Percentiles rank a stretch among this genome's conserved stretches.
Conservation (phyloP, 2,888 invertebrate species). For the Azorinus chamasolen region DNA sequence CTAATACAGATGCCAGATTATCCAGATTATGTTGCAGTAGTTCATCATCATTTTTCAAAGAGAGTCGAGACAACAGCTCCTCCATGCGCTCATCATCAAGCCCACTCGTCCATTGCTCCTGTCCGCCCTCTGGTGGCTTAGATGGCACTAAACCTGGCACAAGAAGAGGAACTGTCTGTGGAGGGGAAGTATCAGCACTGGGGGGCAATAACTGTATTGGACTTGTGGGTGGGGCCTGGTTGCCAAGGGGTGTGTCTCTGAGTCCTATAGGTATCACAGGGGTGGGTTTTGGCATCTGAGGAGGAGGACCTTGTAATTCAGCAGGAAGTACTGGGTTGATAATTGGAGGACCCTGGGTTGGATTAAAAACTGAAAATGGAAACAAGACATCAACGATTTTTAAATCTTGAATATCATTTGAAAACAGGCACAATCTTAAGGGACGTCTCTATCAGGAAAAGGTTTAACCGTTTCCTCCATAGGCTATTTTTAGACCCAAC, state of each 20-base stretch:
- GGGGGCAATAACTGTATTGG: slow-evolving; percentile 78
- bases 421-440: too few relatives aligned
- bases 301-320: slow-evolving; percentile 38
- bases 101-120: slow-evolving; percentile 14
- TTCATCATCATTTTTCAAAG: slow-evolving; percentile 50
- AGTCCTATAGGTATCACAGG: slow-evolving; percentile 47
- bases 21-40: slow-evolving; percentile 32
- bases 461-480: too few relatives aligned
- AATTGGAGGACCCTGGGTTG: slow-evolving; percentile 50
- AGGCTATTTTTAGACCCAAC: too few relatives aligned
- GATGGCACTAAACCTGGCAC: slow-evolving; percentile 69
- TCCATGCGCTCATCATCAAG: slow-evolving; percentile 60
- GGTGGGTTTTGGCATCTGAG: not conserved
- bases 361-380: slow-evolving; percentile 45
- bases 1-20: slow-evolving; percentile 27
- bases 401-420: too few relatives aligned
- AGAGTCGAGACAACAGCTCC: slow-evolving; percentile 66
- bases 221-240: slow-evolving; percentile 54
- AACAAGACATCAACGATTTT: too few relatives aligned
- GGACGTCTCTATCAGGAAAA: too few relatives aligned
- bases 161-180: slow-evolving; percentile 76
- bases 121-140: slow-evolving; percentile 32
- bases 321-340: slow-evolving; percentile 55
- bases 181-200: slow-evolving; percentile 68
- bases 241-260: slow-evolving; percentile 59